These are phyloP conservation scores for Urocyon cinereoargenteus DNA, from an alignment of 2,797 vertebrate genomes.

Conservation along the genomic window DNA sequence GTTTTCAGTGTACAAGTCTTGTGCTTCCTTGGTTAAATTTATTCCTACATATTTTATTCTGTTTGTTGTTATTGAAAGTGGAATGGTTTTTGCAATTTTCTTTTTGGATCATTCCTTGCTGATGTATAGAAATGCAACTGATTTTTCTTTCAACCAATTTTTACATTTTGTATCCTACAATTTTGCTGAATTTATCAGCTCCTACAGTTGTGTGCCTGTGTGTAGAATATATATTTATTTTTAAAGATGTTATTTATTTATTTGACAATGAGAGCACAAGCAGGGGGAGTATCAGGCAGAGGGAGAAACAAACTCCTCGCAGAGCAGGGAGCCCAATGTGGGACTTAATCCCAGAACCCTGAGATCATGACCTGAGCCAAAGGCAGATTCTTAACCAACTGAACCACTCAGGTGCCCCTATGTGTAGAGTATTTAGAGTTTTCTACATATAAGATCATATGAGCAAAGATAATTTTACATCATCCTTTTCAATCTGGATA, in stretches of 20 bases:
- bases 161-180: neutral
- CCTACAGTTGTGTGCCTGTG: neutral
- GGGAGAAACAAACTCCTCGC: too few species aligned
- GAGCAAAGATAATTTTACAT: neutral
- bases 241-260: too few species aligned
- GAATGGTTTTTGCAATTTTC: neutral
- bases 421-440: neutral
- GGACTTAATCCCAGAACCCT: too few species aligned
- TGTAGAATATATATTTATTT: neutral
- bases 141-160: neutral
- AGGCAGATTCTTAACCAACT: too few species aligned
- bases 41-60: neutral
- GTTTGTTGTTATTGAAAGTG: neutral
- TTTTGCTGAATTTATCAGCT: neutral
- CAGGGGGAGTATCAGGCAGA: too few species aligned
- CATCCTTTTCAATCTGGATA: neutral
- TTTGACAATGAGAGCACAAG: too few species aligned
- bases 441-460: neutral
- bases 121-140: neutral
- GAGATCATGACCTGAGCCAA: too few species aligned
- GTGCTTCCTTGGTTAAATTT: neutral
- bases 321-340: too few species aligned
- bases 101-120: neutral
- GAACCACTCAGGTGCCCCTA: too few species aligned
- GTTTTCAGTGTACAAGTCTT: neutral